These are phyloP conservation scores for Malurus melanocephalus DNA, from an alignment of 2,113 vertebrate genomes.

Conservation along the genomic window DNA sequence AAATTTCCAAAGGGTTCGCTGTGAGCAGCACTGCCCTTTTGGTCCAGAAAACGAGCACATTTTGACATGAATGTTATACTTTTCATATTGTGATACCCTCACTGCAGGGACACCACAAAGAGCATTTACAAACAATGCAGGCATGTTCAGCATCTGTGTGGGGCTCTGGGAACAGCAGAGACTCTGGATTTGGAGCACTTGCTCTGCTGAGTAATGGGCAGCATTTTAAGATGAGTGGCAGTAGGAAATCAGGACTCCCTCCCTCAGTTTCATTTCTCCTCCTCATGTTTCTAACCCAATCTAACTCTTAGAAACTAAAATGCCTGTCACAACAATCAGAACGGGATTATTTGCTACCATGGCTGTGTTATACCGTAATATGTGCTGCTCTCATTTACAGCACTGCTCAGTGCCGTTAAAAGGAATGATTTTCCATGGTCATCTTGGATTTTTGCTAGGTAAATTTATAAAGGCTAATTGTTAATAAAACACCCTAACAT, in stretches of 20 bases:
- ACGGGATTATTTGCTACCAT: not conserved
- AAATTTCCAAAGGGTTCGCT: not conserved
- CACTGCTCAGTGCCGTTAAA: not conserved
- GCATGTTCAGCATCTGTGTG: rapidly evolving
- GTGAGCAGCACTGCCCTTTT: not conserved
- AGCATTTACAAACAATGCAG: not conserved
- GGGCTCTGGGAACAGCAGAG: not conserved
- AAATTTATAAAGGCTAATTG: not conserved
- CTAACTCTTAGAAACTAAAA: not conserved
- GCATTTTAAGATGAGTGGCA: not conserved
- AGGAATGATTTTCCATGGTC: not conserved
- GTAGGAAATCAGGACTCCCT: not conserved
- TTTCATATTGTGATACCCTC: not conserved
- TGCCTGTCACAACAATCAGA: not conserved
- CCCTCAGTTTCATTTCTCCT: not conserved
- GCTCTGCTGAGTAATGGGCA: not conserved
- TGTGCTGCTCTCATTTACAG: not conserved
- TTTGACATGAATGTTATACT: not conserved
- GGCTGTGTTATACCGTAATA: rapidly evolving
- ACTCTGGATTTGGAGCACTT: not conserved
- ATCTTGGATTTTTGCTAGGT: not conserved
- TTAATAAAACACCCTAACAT: not conserved
- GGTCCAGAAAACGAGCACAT: not conserved
- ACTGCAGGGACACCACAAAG: not conserved
- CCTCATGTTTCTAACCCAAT: not conserved